A percentile compares a stretch with the other conserved stretches of the same genome.
Conservation (phyloP, 2,888 invertebrate species). For the Tethea ocularis region DNA sequence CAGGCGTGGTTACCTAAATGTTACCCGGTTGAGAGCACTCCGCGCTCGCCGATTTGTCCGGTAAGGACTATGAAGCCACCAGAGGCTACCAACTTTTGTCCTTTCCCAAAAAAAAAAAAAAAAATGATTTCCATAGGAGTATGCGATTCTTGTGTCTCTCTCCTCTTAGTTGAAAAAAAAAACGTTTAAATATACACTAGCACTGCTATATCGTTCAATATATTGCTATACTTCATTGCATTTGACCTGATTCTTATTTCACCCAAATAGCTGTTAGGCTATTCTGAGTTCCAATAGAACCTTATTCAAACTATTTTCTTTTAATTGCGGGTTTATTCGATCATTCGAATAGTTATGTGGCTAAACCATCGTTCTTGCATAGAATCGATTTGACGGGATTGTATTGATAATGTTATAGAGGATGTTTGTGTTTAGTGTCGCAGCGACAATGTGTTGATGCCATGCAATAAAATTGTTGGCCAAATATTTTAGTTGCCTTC, state of each 20-base stretch:
- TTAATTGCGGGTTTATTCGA: neutral
- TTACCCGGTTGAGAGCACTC: no score
- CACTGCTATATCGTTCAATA: neutral
- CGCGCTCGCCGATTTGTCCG: no score
- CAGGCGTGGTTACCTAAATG: no score
- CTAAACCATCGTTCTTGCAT: neutral
- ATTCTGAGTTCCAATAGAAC: neutral
- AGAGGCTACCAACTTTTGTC: no score
- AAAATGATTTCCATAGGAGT: no score
- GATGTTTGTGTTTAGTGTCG: no score
- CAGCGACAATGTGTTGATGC: neutral
- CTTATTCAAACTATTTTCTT: neutral
- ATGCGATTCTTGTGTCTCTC: no score
- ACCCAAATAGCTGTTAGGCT: neutral
- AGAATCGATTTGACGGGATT: neutral
- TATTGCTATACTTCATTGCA: neutral
- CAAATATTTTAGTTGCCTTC: no score
- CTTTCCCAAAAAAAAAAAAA: no score
- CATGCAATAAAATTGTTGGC: no score
- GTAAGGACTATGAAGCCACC: no score
- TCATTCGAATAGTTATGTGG: slow-evolving; percentile 1
- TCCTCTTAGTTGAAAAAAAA: neutral
- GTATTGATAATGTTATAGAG: neutral
- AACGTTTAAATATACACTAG: neutral
- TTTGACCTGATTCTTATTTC: neutral